Percentiles rank a stretch among this genome's conserved stretches.
phyloP scores from a whole-genome alignment of 1,140 invertebrate species.

The Drosophila insularis region DNA sequence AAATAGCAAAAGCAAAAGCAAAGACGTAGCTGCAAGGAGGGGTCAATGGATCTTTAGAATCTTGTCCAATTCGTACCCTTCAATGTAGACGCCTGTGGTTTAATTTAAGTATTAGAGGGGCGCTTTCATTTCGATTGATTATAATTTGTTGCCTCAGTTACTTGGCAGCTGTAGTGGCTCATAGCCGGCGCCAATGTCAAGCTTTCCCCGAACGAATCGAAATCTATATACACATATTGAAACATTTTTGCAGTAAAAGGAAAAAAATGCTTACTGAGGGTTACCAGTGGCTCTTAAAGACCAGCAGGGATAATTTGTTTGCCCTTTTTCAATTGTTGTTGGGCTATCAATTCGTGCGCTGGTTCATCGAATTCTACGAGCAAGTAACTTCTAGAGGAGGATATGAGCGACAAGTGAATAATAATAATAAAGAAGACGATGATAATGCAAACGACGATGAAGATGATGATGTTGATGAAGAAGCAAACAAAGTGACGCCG shows the following conservation, averaged over 20 bases:
- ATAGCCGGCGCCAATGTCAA: slow-evolving; percentile 2
- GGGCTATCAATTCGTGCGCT: slow-evolving; percentile 69
- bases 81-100: not conserved
- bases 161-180: slow-evolving; percentile 18
- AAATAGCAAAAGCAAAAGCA: not conserved
- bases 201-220: slow-evolving; percentile 5
- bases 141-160: slow-evolving; percentile 7
- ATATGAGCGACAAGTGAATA: slow-evolving; percentile 11
- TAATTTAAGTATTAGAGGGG: not conserved
- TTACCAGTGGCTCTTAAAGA: slow-evolving; percentile 50
- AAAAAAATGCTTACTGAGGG: slow-evolving; percentile 52
- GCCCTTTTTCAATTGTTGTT: slow-evolving; percentile 54
- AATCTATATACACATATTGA: not conserved
- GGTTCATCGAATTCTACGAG: slow-evolving; percentile 55
- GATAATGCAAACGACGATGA: slow-evolving; percentile 5
- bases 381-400: slow-evolving; percentile 29
- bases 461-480: slow-evolving; percentile 22
- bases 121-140: slow-evolving; percentile 3
- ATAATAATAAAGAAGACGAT: slow-evolving; percentile 9
- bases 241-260: slow-evolving; percentile 18
- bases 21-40: not conserved
- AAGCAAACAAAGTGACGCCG: slow-evolving; percentile 30
- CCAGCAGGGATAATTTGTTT: slow-evolving; percentile 25
- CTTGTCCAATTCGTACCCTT: not conserved
- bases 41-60: not conserved